Base-by-base conservation (phyloP, 2,888 invertebrate species). In the Drosophila neonasuta region DNA sequence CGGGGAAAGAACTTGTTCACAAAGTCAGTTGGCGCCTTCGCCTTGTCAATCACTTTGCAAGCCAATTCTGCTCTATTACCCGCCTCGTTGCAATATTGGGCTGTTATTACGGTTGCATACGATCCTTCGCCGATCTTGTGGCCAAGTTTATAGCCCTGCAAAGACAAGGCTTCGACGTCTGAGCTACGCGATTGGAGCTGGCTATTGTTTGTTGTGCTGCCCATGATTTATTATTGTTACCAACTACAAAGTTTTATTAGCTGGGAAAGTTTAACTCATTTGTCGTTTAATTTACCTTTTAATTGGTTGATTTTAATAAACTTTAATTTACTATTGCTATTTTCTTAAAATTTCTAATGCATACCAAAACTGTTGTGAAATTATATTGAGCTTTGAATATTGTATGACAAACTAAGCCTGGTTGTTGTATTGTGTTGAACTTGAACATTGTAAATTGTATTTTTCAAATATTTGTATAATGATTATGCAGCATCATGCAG, bases 1-100 rank as follows among this genome's bases (percentile, higher is more conserved):
- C 98, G 94, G 29, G 98, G 97, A 87, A 98, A 96, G 92, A 98
- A 98, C 91, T 97, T 97, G 74, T 95, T 94, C 81, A 97, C 93
- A 92, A 97, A 98, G 92, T 98, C 97, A 61, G 93, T 92, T 4
- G 97, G 97, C 46, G 97, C 97, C 91, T 96, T 96, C 77, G 95
- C 94, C 88, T 96, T 96, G 89, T 97, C 96, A 87, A 97, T 97
- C 88, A 98, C 96, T 91, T 98, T 98, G 91, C 96, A 97, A 29
- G 96, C 96, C 65, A 97, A 92, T 84, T 94, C 93, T 92, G 95
- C 93, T 3, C 70, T 68, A 17, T 85, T 80, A 69, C 93, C 94
- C 58, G 93, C 91, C 13, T 84, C 82, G 91, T 96, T 95, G 79
- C 94, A 93, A 91, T 95, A 95, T 88, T 95, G 94, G 85, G 97